Conservation (phyloP, 2,113 vertebrate species). For the Phyllopteryx taeniolatus region DNA sequence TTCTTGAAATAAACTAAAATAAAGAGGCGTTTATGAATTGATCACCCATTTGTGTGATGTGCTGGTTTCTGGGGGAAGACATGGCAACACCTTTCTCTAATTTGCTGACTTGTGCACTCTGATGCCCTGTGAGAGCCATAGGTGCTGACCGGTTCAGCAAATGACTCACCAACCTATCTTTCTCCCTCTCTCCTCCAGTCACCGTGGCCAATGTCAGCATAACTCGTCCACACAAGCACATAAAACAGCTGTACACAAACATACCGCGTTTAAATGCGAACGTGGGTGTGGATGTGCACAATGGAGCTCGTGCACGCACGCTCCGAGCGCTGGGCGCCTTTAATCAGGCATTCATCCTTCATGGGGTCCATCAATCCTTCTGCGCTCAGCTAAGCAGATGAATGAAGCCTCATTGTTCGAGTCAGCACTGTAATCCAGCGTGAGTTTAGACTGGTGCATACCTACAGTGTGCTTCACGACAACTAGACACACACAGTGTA, state of each 20-base stretch:
- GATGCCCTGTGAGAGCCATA: constrained; percentile 25
- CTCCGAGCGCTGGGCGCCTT: constrained; percentile 16
- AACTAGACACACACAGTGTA: constrained; percentile 1
- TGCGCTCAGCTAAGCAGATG: constrained; percentile 39
- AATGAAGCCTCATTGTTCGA: constrained; percentile 50
- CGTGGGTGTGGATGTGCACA: not conserved
- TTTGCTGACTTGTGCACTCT: constrained; percentile 41
- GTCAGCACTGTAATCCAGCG: constrained; percentile 39
- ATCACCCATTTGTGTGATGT: not conserved
- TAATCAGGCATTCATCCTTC: constrained; percentile 42
- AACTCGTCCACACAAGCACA: constrained; percentile 2
- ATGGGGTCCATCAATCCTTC: constrained; percentile 26
- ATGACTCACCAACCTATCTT: constrained; percentile 44
- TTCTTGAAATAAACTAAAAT: not conserved
- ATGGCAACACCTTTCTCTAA: constrained; percentile 20
- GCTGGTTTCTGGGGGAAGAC: not conserved
- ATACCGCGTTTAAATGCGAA: not conserved
- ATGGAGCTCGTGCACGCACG: constrained; percentile 2
- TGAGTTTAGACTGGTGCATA: constrained; percentile 35
- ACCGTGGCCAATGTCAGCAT: constrained; percentile 16
- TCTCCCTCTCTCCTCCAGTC: constrained; percentile 29
- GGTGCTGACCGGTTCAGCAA: constrained; percentile 38
- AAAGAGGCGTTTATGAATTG: not conserved
- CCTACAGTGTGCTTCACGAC: constrained; percentile 13
- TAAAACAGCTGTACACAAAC: constrained; percentile 4